A percentile compares a stretch with the other conserved stretches of the same genome.
These are phyloP conservation scores for Betta splendens DNA, from an alignment of 2,797 vertebrate species.

Conservation along the genomic window DNA sequence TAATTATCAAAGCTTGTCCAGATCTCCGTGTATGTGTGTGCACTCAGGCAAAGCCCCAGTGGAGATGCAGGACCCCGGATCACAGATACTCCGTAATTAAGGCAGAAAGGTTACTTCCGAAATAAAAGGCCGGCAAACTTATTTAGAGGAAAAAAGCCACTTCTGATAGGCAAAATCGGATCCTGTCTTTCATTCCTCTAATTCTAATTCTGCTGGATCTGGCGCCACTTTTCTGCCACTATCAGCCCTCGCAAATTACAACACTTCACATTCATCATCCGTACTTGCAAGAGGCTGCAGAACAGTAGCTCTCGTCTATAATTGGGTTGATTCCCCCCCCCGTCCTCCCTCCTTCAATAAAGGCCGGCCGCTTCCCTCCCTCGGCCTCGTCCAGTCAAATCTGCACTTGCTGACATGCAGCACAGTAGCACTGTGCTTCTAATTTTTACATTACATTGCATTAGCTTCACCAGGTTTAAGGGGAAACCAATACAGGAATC, in stretches of 20 bases:
- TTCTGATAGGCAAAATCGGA: constrained; percentile 55
- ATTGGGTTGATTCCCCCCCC: constrained; percentile 57
- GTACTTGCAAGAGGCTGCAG: constrained; percentile 44
- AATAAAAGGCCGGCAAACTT: constrained; percentile 60
- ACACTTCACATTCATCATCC: constrained; percentile 64
- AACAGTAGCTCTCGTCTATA: constrained; percentile 54
- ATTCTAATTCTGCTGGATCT: constrained; percentile 60
- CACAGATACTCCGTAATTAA: constrained; percentile 73
- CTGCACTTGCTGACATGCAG: constrained; percentile 68
- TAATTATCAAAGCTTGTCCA: constrained; percentile 79
- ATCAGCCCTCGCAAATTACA: constrained; percentile 66
- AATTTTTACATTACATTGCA: constrained; percentile 78
- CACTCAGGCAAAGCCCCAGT: constrained; percentile 24
- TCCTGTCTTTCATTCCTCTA: constrained; percentile 60
- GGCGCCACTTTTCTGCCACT: constrained; percentile 50
- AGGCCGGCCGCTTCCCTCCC: constrained; percentile 20
- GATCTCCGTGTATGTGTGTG: constrained; percentile 22
- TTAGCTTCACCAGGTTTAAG: constrained; percentile 77
- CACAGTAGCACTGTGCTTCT: constrained; percentile 57
- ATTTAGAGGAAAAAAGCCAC: constrained; percentile 38
- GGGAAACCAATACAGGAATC: constrained; percentile 81
- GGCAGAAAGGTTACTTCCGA: constrained; percentile 70
- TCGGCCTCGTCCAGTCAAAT: constrained; percentile 53
- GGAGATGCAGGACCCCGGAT: constrained; percentile 58
- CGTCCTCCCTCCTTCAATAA: constrained; percentile 13